Base-by-base conservation (phyloP, 2,113 vertebrate species). In the Nothoprocta perdicaria region DNA sequence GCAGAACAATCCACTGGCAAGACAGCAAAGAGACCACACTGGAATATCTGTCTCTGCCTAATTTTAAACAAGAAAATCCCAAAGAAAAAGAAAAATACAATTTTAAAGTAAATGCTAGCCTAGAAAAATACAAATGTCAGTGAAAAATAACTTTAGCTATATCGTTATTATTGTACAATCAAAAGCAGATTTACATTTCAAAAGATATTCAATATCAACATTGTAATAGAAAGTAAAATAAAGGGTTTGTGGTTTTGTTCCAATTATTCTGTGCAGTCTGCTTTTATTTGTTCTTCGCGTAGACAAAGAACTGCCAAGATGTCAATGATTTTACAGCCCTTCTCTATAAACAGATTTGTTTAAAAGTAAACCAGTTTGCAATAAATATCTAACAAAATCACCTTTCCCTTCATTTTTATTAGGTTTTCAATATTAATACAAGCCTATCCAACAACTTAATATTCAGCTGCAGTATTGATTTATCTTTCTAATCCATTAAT, bases 181-280 rank as follows among this genome's bases (percentile, higher is more conserved):
- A 94, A 97, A 97, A 97, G 90, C 96, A 97, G 95, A 89, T 95
- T 96, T 96, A 95, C 73, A 86, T 94, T 95, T 93, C 93, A 94
- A 96, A 96, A 62, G 91, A 94, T 86, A 96, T 80, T 92, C 79
- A 94, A 95, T 95, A 96, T 92, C 95, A 96, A 86, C 96, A 94
- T 73, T 91, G 90, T 83, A 96, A 95, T 3, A 96, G 90, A 96
- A 96, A 97, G 92, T 91, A 97, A 97, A 97, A 96, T 89, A 97
- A 97, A 94, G 88, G 35, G 8, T 86, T 96, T 96, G 89, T 92
- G 82, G 86, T 96, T 97, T 95, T 93, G 58, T 88, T 97, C 95
- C 93, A 97, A 97, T 92, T 94, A 96, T 96, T 97, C 79, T 93
- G 40, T 83, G 86, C 88, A 94, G 95, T 95, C 96, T 96, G 81